These are phyloP conservation scores for Clarias laeviceps DNA, from an alignment of 2,797 vertebrate species.

Conservation along the genomic window DNA sequence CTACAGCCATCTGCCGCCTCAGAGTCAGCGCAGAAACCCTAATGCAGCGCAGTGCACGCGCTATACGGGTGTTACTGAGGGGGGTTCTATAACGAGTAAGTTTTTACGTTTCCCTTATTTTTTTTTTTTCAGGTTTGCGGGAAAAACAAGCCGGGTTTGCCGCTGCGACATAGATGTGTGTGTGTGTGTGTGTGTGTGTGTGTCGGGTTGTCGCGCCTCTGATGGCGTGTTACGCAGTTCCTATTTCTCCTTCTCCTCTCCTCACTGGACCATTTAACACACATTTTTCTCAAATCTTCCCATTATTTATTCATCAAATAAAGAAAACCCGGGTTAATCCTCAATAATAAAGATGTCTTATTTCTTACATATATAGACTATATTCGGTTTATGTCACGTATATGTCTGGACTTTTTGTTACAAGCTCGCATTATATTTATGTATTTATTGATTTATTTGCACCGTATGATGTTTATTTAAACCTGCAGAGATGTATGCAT, in stretches of 20 bases:
- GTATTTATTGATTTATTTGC: neutral
- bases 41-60: neutral
- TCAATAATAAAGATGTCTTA: too few species aligned
- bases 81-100: neutral
- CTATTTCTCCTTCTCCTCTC: constrained; percentile 47
- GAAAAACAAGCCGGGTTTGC: constrained; percentile 38
- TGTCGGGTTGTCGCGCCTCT: constrained; percentile 28
- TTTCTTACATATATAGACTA: neutral
- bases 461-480: neutral
- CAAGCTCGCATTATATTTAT: neutral
- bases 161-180: constrained; percentile 42
- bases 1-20: neutral
- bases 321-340: neutral
- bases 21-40: neutral
- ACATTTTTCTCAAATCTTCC: neutral
- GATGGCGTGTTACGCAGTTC: constrained; percentile 80
- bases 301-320: neutral
- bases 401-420: neutral
- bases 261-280: neutral
- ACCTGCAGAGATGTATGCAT: neutral
- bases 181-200: constrained; percentile 5
- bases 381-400: neutral
- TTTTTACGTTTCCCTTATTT: neutral
- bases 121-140: neutral
- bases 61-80: neutral